A percentile compares a stretch with the other conserved stretches of the same genome.
Evolutionary conservation across 2,113 vertebrate species (phyloP).

Genomic region (Danionella cerebrum): DNA sequence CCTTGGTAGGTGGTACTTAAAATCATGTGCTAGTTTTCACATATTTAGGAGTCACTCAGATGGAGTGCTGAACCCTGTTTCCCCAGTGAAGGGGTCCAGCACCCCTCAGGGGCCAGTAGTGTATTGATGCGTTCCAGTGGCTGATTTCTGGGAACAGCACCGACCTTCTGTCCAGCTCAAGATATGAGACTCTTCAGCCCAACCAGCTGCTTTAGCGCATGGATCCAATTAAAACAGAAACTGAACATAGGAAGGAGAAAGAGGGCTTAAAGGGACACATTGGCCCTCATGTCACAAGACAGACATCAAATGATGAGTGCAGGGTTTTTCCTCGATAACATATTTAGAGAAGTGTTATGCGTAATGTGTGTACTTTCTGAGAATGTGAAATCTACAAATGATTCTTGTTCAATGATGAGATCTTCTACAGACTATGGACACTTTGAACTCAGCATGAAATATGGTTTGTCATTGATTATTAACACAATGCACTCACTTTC

Average conservation of each 20-base stretch:
- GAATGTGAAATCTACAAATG: too few species aligned
- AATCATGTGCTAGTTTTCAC: neutral
- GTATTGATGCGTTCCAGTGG: slow-evolving; percentile 37
- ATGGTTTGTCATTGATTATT: neutral
- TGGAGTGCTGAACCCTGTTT: slow-evolving; percentile 9
- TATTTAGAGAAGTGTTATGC: neutral
- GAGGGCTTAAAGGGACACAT: neutral
- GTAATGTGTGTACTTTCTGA: too few species aligned
- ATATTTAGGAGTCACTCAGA: slow-evolving; percentile 23
- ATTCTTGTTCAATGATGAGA: too few species aligned
- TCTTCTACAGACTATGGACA: too few species aligned
- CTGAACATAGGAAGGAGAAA: neutral
- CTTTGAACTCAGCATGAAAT: neutral
- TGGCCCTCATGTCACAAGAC: neutral
- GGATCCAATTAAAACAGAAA: slow-evolving; percentile 44
- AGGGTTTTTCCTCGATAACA: neutral
- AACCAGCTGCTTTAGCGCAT: slow-evolving; percentile 43
- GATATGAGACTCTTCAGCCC: slow-evolving; percentile 27
- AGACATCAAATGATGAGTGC: neutral
- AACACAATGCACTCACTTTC: too few species aligned
- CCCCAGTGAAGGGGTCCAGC: slow-evolving; percentile 10
- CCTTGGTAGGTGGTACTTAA: neutral
- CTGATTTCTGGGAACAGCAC: slow-evolving; percentile 42
- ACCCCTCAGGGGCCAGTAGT: slow-evolving; percentile 23
- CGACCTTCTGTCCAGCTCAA: slow-evolving; percentile 38